phyloP scores from a whole-genome alignment of 2,888 invertebrate genomes.

The Amaurobius ferox region DNA sequence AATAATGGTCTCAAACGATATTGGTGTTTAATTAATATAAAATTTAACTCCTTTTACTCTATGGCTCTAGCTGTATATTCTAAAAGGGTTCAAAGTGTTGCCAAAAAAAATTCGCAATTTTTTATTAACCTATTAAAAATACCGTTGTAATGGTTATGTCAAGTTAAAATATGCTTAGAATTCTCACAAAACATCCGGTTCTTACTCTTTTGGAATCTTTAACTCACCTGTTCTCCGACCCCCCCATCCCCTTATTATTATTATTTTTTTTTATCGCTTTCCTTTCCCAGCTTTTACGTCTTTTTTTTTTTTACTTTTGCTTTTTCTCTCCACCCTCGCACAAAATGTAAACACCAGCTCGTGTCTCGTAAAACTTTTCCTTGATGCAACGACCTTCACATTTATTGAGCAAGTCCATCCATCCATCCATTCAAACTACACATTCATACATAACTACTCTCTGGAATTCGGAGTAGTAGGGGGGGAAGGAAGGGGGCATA shows the following conservation, averaged over 20 bases:
- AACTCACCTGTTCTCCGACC: neutral
- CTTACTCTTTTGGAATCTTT: too few relatives aligned
- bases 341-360: constrained; percentile 8
- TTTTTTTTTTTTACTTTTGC: neutral
- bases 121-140: too few relatives aligned
- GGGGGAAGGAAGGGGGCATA: neutral
- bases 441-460: constrained; percentile 6
- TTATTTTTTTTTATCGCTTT: neutral
- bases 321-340: neutral
- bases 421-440: neutral
- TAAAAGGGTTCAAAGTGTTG: too few relatives aligned
- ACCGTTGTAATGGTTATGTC: too few relatives aligned
- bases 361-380: constrained; percentile 7
- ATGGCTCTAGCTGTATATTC: too few relatives aligned
- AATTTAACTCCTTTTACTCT: too few relatives aligned
- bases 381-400: constrained; percentile 14
- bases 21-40: too few relatives aligned
- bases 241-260: too few relatives aligned
- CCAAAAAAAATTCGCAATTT: too few relatives aligned
- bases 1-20: too few relatives aligned
- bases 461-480: neutral
- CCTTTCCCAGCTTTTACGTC: neutral
- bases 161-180: too few relatives aligned
- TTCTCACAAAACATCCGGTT: too few relatives aligned
- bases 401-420: constrained; percentile 12